Base-by-base conservation (phyloP, 2,113 vertebrate species). In the Coptodon bakossiorum region DNA sequence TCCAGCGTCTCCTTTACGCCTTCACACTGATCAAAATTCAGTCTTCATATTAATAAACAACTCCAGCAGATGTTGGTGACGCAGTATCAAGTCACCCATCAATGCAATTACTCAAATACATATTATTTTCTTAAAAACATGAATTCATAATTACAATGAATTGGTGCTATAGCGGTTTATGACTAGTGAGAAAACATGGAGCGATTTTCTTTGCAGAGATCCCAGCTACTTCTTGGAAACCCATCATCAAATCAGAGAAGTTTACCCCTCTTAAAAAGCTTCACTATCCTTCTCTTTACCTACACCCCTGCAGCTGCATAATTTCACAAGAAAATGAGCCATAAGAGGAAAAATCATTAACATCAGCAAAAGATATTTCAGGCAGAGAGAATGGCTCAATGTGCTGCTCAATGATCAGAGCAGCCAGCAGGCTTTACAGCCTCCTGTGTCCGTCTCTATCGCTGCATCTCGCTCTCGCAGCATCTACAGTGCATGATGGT, bases 341-440 rank as follows among this genome's bases (percentile, higher is more conserved):
- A 87, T 93, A 81, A 88, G 90, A 94, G 88, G 50, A 87, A 89
- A 94, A 95, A 93, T 90, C 93, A 94, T 95, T 92, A 93, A 93
- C 91, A 94, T 95, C 95, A 95, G 93, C 91, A 94, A 88, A 93
- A 94, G 91, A 93, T 93, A 92, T 94, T 94, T 94, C 86, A 92
- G 91, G 87, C 84, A 88, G 91, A 91, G 92, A 93, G 90, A 94
- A 94, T 89, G 90, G 81, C 92, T 90, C 92, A 82, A 91, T 93
- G 93, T 94, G 89, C 91, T 90, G 94, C 91, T 93, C 92, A 90
- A 88, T 91, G 93, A 94, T 89, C 85, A 88, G 89, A 92, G 89
- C 85, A 93, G 94, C 93, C 94, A 85, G 93, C 83, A 92, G 92
- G 93, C 93, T 93, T 89, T 85, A 54, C 86, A 71, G 86, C 86